Evolutionary conservation across 1,140 invertebrate genomes (phyloP), one percentile per base, ranked within the genome.

Genomic region (Tenebrio molitor): DNA sequence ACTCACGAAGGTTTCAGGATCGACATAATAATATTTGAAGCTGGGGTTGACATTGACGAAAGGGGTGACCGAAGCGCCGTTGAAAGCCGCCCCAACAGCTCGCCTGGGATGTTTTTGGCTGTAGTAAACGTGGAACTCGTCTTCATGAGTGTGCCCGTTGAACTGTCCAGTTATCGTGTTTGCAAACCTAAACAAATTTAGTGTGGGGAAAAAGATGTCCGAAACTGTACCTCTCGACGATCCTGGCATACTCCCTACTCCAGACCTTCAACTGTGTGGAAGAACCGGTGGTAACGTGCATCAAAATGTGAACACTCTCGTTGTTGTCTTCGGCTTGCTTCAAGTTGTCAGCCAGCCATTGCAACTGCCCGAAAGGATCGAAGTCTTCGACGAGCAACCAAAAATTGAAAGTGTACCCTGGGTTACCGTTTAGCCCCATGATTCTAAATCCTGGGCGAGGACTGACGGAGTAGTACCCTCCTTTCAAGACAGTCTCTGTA

Each of bases 231-330:
- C 88, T 85, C 64, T 86, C 85, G 39, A 89, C 77, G 42, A 87
- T 88, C 74, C 84, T 87, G 66, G 86, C 84, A 71, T 88, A 92
- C 79, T 91, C 88, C 67, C 86, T 83, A n/a, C 86, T 87, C 87
- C 90, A 92, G 0, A 89, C 87, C n/a, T 87, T 83, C 34, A 89
- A 85, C 76, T 92, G 91, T 71, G 90, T 88, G 3, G 84, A 77
- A n/a, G 86, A 85, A 8, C 92, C 92, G 0, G 92, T 87, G 0
- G 93, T 92, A 62, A 96, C 89, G 77, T 97, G 95, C 0, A 89
- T 89, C 19, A 97, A 81, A 42, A 96, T 91, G 77, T 96, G 93
- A 1, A 95, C 94, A 75, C 88, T 89, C 77, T 94, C 92, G 0
- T 84, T 83, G 2, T 85, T 86, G 23, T 84, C 78, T 81, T 96